Base-by-base conservation (phyloP, 1,140 invertebrate species). In the Panagrolaimus sp. region DNA sequence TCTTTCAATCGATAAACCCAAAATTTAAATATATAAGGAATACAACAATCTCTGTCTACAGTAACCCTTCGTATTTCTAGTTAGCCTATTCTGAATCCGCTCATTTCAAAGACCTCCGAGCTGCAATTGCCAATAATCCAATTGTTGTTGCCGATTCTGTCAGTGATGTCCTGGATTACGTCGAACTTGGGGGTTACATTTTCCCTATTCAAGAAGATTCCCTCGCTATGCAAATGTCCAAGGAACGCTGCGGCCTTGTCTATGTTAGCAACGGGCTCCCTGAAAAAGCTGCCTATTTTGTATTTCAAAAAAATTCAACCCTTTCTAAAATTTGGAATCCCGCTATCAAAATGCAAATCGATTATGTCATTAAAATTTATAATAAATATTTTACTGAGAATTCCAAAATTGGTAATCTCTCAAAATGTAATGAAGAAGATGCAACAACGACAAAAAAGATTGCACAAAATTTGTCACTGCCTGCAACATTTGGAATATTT, bases 401-500 rank as follows among this genome's bases (percentile, higher is more conserved):
- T 13, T 57, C 11, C n/a, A 57, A 16, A 57, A 57, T 27, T 57
- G 14, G 27, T n/a, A 11, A 57, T 25, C 4, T 27, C 4, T 20
- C n/a, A 5, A 27, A 25, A 9, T 57, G 51, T 57, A 27, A 57
- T 23, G 14, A 11, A 11, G 51, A 57, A 20, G 20, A 25, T 8
- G 3, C 1, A 25, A n/a, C 1, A 11, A 4, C 51, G 20, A 57
- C 51, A 20, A 16, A 9, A 25, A 20, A 57, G 8, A 57, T 20
- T 20, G 51, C 27, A 4, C 27, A 20, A 27, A 20, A 20, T 11
- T 13, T 57, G 4, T n/a, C 13, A 0, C 8, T 57, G 20, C 9
- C 51, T 11, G 20, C 51, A 11, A 57, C 51, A 23, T 57, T 57
- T 57, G 51, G 51, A 57, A 57, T 27, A 25, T 57, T 57, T 57